A percentile compares a stretch with the other conserved stretches of the same genome.
Evolutionary conservation across 2,797 vertebrate genomes (phyloP).

Genomic region (Syngnathus rostellatus): DNA sequence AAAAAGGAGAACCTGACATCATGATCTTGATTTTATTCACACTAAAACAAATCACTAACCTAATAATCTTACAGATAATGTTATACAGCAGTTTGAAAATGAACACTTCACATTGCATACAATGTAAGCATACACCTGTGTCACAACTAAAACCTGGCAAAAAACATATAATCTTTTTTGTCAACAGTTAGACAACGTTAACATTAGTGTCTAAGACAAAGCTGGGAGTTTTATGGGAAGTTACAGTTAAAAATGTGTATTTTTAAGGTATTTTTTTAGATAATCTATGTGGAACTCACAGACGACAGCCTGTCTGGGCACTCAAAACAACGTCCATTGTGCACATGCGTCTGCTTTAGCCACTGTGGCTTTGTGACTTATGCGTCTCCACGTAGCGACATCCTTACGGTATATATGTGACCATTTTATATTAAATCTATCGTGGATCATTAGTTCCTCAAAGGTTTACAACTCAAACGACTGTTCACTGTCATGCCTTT

Average conservation of each 20-base stretch:
- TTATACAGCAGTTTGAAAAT: neutral
- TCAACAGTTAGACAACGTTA: conserved; percentile 15
- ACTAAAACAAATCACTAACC: neutral
- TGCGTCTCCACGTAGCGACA: neutral
- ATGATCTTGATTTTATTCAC: neutral
- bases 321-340: conserved; percentile 68
- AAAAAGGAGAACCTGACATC: neutral
- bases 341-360: conserved; percentile 31
- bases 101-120: neutral
- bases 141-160: neutral
- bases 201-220: conserved; percentile 28
- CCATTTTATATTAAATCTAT: conserved; percentile 34
- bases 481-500: conserved; percentile 45
- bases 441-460: conserved; percentile 49
- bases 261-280: conserved; percentile 70
- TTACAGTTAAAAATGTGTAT: conserved; percentile 49
- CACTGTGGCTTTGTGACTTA: conserved; percentile 15
- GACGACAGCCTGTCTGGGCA: conserved; percentile 69
- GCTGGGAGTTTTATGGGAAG: conserved; percentile 12
- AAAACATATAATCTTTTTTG: neutral
- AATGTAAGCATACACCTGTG: neutral
- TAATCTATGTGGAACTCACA: conserved; percentile 57
- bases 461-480: conserved; percentile 39
- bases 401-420: neutral
- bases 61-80: neutral